Base-by-base conservation (phyloP, 2,113 vertebrate species). In the Corythoichthys intestinalis region DNA sequence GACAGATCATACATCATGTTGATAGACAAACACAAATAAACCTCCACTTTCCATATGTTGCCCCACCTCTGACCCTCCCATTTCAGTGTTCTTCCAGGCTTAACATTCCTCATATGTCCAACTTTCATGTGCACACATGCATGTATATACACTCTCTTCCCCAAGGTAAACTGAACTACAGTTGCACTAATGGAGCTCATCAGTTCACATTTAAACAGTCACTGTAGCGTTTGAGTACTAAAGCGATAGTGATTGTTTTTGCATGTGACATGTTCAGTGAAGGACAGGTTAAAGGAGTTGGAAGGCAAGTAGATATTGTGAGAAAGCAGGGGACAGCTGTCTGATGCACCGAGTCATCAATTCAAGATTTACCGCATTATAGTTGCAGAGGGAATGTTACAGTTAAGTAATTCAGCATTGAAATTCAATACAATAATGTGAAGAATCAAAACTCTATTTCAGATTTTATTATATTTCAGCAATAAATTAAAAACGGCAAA, bases 401-500 rank as follows among this genome's bases (percentile, higher is more conserved):
- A 10, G 37, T 47, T 35, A 44, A 11, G 28, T 15, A 14, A 8
- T 20, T 17, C 17, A 7, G 9, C 9, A 28, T 56, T 34, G 8
- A 0, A n/a, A 54, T 20, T 54, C 52, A 60, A 58, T 20, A 58
- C 8, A 37, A 48, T 13, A 52, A 7, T 50, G 28, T 1, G 6
- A 64, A 20, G 41, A 70, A 61, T 49, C 15, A 38, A 39, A 6
- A 58, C 12, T 54, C 47, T 38, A 2, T 41, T 14, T 0, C 4
- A 66, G 20, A 14, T 88, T 89, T 88, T 83, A 83, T 90, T 90
- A 49, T 46, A 78, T 82, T 82, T 80, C 72, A 39, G 85, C 86
- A 92, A 93, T 93, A 93, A 92, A 64, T 93, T 92, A 92, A 92
- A 87, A 79, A 83, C 41, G 73, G 74, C 71, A 70, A 71, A 70